phyloP scores from a whole-genome alignment of 2,113 vertebrate genomes.

The Dicentrarchus labrax region DNA sequence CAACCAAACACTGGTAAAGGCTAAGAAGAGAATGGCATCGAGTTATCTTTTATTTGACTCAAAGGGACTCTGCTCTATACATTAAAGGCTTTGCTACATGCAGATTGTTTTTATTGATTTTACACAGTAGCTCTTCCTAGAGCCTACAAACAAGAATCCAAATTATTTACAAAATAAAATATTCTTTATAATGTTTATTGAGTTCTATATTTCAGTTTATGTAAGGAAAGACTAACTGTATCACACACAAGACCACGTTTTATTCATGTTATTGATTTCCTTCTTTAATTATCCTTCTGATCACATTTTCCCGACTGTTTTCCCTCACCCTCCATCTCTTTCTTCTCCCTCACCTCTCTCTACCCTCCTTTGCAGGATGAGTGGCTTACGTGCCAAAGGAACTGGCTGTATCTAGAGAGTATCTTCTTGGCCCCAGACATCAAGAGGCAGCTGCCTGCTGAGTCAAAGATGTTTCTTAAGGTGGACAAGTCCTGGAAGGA shows the following conservation, averaged over 20 bases:
- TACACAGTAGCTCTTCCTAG: constrained; percentile 54
- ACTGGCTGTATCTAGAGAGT: constrained; percentile 90
- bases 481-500: constrained; percentile 91
- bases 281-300: neutral
- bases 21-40: neutral
- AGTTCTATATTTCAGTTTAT: neutral
- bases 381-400: constrained; percentile 89
- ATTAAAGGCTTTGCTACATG: neutral
- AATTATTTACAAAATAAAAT: neutral
- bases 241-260: neutral
- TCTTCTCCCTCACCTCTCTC: neutral
- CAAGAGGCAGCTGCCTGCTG: constrained; percentile 87
- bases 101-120: neutral
- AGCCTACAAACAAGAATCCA: constrained; percentile 9
- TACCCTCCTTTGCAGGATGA: constrained; percentile 81
- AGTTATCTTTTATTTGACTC: neutral
- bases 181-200: neutral
- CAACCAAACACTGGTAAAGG: constrained; percentile 88
- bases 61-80: too few species aligned
- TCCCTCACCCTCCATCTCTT: neutral
- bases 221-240: neutral
- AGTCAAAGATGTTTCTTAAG: constrained; percentile 90
- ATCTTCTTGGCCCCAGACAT: constrained; percentile 90
- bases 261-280: neutral
- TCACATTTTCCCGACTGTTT: neutral